Evolutionary conservation across 1,140 invertebrate genomes (phyloP), one percentile per base, ranked within the genome.

Genomic region (Lasioglossum baleicum): DNA sequence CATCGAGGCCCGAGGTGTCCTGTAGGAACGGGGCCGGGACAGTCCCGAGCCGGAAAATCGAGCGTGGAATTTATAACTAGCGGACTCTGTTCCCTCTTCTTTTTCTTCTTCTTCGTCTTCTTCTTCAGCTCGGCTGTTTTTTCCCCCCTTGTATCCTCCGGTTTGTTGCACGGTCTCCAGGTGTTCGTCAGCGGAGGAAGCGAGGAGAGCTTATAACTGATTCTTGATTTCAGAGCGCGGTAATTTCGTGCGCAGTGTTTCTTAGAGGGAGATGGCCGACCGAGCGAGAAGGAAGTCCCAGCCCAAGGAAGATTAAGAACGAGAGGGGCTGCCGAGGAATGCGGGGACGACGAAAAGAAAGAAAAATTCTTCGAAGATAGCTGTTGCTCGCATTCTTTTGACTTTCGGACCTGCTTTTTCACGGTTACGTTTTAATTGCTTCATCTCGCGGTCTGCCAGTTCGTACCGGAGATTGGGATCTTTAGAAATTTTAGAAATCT

Each of bases 21-120:
- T 5, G 44, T 8, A 15, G 60, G 60, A 44, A 77, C 44, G 58
- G 35, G 35, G 51, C 17, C 51, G 15, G 7, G 31, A 8, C 17
- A 42, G 11, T 51, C 35, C 44, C 61, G 11, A 22, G 35, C n/a
- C 60, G 76, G 76, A 79, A 79, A 79, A 79, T 79, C 76, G 48
- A 73, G 11, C 76, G 40, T 73, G 69, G 51, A 79, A 79, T 79
- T 79, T 79, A 73, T 79, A 78, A 78, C 60, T 35, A 26, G 60
- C 58, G 48, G n/a, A 35, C 20, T 26, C 26, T 48, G 42, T 63
- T 31, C 6, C n/a, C 63, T 63, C 72, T 53, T 35, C 7, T 61
- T 26, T 22, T 44, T 22, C n/a, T 48, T 20, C 8, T 11, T 20
- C 20, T 0, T 2, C 11, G 15, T 13, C 6, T 56, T 5, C 17